phyloP scores from a whole-genome alignment of 2,888 invertebrate species.

The Sinhomidia bicolor region DNA sequence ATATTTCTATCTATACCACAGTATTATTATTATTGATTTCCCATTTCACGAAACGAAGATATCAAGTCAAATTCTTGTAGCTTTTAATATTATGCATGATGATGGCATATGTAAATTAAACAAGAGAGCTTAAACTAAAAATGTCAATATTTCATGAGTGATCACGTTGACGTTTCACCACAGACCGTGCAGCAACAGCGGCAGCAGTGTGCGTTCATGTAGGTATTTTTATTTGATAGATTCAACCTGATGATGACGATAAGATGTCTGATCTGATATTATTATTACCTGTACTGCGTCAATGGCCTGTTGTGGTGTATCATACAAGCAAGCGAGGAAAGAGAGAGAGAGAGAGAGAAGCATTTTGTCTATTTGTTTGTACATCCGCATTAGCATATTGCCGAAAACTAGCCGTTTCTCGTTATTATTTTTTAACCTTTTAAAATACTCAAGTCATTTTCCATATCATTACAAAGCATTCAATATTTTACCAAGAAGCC shows the following conservation, averaged over 20 bases:
- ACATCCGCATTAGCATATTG: conserved; percentile 20
- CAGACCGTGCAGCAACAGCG: background rate
- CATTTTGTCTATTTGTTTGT: background rate
- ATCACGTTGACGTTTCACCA: conserved; percentile 15
- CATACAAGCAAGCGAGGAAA: too few species aligned
- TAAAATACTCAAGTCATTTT: conserved; percentile 27
- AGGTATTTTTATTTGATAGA: background rate
- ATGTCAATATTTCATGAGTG: conserved; percentile 64
- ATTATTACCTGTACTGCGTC: background rate
- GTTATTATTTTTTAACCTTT: conserved; percentile 41
- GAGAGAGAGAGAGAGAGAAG: background rate
- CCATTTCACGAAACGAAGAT: background rate
- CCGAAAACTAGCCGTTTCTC: conserved; percentile 40
- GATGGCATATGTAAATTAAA: conserved; percentile 31
- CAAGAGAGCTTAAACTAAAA: conserved; percentile 32
- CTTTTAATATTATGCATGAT: background rate
- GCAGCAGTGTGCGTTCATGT: background rate
- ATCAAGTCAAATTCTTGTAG: background rate
- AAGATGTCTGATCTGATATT: conserved; percentile 16
- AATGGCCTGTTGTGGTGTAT: too few species aligned
- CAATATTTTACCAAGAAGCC: background rate
- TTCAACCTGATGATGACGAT: background rate
- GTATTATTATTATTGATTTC: conserved; percentile 41
- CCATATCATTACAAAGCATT: background rate
- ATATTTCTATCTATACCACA: too few species aligned